Percentiles rank a stretch among this genome's conserved stretches.
Evolutionary conservation across 2,888 invertebrate genomes (phyloP).

Genomic region (Baccha elongata): DNA sequence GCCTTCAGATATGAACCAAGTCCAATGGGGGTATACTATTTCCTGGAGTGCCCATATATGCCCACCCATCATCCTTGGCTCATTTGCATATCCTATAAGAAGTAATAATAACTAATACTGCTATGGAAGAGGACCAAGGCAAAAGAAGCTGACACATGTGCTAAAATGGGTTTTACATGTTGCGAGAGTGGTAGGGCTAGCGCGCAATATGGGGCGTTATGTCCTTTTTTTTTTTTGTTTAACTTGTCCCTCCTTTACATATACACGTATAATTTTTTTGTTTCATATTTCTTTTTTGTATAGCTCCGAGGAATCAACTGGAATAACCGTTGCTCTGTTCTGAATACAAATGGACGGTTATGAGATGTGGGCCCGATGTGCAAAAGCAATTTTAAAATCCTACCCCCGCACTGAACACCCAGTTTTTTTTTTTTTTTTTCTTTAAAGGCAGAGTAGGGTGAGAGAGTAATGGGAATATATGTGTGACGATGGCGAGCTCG

Average conservation of each 20-base stretch:
- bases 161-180: slow-evolving; percentile 72
- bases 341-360: slow-evolving; percentile 77
- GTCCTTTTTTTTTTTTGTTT: slow-evolving; percentile 64
- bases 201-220: slow-evolving; percentile 73
- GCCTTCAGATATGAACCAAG: slow-evolving; percentile 26
- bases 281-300: slow-evolving; percentile 52
- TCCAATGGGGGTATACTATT: slow-evolving; percentile 28
- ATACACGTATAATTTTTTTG: slow-evolving; percentile 45
- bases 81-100: slow-evolving; percentile 69
- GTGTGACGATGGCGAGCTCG: slow-evolving; percentile 31
- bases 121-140: slow-evolving; percentile 31
- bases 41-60: slow-evolving; percentile 56
- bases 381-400: slow-evolving; percentile 74
- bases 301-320: slow-evolving; percentile 68
- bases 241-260: slow-evolving; percentile 65
- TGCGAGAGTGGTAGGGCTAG: slow-evolving; percentile 68
- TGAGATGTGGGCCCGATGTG: slow-evolving; percentile 74
- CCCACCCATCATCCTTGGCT: slow-evolving; percentile 59
- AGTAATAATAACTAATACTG: slow-evolving; percentile 72
- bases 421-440: neutral
- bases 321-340: slow-evolving; percentile 73
- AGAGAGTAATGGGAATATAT: slow-evolving; percentile 67
- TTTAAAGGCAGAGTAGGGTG: slow-evolving; percentile 25
- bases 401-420: slow-evolving; percentile 30
- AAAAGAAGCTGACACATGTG: slow-evolving; percentile 69